Evolutionary conservation across 2,797 vertebrate species (phyloP), one percentile per base, ranked within the genome.

Genomic region (Coracias cyanogaster): DNA sequence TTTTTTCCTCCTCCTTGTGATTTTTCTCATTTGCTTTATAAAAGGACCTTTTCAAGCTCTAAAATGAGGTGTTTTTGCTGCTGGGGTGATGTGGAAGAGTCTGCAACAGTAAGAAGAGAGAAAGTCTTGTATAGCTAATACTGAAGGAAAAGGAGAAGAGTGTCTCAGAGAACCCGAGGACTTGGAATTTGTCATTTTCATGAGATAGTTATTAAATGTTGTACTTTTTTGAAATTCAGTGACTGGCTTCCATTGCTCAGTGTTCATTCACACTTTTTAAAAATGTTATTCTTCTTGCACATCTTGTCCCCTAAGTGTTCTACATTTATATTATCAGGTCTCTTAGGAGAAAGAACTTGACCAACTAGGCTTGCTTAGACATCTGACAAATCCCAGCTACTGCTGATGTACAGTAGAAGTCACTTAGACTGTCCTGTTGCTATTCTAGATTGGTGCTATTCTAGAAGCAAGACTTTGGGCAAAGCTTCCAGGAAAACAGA

Each of bases 251-350:
- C 11, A 9, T 43, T 57, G 18, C 9, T 66, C 54, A 18, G 13
- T 29, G 19, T 35, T 79, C 16, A 8, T 41, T 80, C n/a, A 19
- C 37, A 57, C 24, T 82, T 77, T 70, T 37, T 2, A n/a, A n/a
- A n/a, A 18, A 5, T 49, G 16, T 31, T 90, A 1, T 3, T 43
- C 15, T 88, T 2, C 25, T 89, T 1, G 0, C 1, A 0, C 51
- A 11, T 48, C 16, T 61, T 73, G 28, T n/a, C 21, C 14, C 9
- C 45, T 58, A 31, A 57, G 25, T 72, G 29, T 57, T 76, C 37
- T n/a, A 3, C 12, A 37, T 49, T 28, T 70, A 8, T 2, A 18
- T 60, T 61, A 26, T 35, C 72, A 31, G 2, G 17, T 55, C 18
- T 82, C 6, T 41, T 60, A 39, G 25, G 43, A 35, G 57, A 67